phyloP scores from a whole-genome alignment of 2,888 invertebrate genomes.

The Drosophila acutilabella region DNA sequence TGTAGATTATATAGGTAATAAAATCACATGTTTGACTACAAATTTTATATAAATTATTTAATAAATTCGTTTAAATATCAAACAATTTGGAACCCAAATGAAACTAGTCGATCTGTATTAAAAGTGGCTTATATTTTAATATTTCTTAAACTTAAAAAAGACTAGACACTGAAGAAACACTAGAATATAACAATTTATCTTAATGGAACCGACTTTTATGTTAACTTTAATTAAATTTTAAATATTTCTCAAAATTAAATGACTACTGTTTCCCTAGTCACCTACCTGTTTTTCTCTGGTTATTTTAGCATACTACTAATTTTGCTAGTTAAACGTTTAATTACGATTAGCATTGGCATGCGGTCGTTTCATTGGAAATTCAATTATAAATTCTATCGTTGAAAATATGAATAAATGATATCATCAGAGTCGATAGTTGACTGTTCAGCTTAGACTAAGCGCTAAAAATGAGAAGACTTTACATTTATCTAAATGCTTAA shows the following conservation, averaged over 20 bases:
- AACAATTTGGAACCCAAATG: too few relatives aligned
- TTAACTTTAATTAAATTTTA: neutral
- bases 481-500: constrained; percentile 7
- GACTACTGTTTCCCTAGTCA: too few relatives aligned
- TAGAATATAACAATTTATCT: neutral
- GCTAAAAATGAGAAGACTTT: constrained; percentile 24
- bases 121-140: too few relatives aligned
- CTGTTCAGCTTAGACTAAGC: neutral
- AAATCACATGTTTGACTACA: too few relatives aligned
- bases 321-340: constrained; percentile 12
- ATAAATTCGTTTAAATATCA: too few relatives aligned
- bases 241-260: neutral
- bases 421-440: constrained; percentile 28
- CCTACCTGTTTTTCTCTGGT: neutral
- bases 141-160: too few relatives aligned
- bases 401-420: constrained; percentile 37
- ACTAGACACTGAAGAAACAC: neutral
- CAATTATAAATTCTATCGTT: constrained; percentile 6
- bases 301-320: neutral
- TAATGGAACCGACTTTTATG: neutral
- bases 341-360: constrained; percentile 46
- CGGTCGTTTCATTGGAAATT: constrained; percentile 27
- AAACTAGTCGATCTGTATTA: too few relatives aligned
- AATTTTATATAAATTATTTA: too few relatives aligned
- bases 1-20: too few relatives aligned